Evolutionary conservation across 2,888 invertebrate genomes (phyloP).

Genomic region (Drosophila macrospina): DNA sequence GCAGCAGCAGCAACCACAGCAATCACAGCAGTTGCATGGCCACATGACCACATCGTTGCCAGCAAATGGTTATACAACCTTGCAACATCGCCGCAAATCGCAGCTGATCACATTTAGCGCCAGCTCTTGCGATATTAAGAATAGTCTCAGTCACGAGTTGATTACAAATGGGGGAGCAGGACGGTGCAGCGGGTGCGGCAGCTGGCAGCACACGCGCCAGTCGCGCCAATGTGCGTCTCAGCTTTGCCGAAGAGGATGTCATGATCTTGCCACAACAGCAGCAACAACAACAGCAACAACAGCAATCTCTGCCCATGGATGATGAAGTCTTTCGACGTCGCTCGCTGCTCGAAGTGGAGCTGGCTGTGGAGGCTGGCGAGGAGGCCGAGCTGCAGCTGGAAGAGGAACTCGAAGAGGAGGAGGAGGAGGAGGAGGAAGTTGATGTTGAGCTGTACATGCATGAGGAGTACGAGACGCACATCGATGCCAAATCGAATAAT

Average conservation of each 20-base stretch:
- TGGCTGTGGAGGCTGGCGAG: conserved; percentile 69
- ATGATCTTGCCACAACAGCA: conserved; percentile 58
- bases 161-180: conserved; percentile 60
- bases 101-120: conserved; percentile 84
- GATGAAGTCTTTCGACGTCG: conserved; percentile 82
- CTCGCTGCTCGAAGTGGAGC: conserved; percentile 80
- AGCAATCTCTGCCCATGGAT: conserved; percentile 29
- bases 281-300: conserved; percentile 16
- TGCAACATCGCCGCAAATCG: conserved; percentile 83
- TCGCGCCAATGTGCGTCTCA: conserved; percentile 73
- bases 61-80: conserved; percentile 76
- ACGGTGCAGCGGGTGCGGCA: conserved; percentile 24
- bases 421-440: conserved; percentile 64
- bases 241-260: conserved; percentile 83
- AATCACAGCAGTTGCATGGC: not conserved
- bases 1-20: not conserved
- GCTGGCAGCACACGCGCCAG: conserved; percentile 55
- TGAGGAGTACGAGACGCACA: conserved; percentile 84
- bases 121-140: conserved; percentile 85
- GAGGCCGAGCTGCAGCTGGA: conserved; percentile 40
- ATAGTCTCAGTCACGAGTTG: conserved; percentile 84
- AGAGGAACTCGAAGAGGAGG: conserved; percentile 72
- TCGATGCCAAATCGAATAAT: conserved; percentile 83
- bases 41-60: conserved; percentile 49
- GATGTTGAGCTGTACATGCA: conserved; percentile 77